phyloP scores from a whole-genome alignment of 2,113 vertebrate genomes.

The Gymnogyps californianus region DNA sequence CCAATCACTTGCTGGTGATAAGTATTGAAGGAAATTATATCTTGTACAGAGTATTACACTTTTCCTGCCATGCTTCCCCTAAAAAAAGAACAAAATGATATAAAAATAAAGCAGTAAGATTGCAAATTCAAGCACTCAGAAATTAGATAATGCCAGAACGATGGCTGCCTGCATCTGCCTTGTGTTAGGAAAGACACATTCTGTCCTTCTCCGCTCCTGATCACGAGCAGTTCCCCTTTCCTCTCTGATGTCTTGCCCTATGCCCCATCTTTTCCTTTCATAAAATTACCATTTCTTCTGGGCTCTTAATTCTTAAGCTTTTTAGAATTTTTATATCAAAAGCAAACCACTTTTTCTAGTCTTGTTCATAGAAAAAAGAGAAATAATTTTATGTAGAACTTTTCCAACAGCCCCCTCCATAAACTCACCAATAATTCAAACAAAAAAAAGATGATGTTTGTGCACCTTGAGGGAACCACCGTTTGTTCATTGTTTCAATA shows the following conservation, averaged over 20 bases:
- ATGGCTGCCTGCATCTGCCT: background rate
- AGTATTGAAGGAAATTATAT: background rate
- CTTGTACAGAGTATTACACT: background rate
- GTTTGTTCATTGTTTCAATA: background rate
- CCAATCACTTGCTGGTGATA: conserved; percentile 12
- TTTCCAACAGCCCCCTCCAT: background rate
- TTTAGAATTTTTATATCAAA: background rate
- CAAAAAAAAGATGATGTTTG: background rate
- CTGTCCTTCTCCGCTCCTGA: background rate
- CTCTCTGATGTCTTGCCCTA: background rate
- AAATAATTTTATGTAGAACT: background rate
- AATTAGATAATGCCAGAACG: background rate
- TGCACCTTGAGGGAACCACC: background rate
- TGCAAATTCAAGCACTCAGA: background rate
- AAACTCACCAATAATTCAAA: background rate
- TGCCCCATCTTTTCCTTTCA: background rate
- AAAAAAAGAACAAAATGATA: background rate
- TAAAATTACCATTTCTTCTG: background rate
- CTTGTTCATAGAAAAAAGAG: background rate
- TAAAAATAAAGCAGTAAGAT: conserved; percentile 8
- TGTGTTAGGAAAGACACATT: background rate
- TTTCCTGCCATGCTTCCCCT: background rate
- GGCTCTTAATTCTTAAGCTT: background rate
- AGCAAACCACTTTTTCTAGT: background rate
- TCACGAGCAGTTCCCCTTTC: background rate